Conservation (phyloP, 1,140 invertebrate species). For the Drosophila pseudoananassae region DNA sequence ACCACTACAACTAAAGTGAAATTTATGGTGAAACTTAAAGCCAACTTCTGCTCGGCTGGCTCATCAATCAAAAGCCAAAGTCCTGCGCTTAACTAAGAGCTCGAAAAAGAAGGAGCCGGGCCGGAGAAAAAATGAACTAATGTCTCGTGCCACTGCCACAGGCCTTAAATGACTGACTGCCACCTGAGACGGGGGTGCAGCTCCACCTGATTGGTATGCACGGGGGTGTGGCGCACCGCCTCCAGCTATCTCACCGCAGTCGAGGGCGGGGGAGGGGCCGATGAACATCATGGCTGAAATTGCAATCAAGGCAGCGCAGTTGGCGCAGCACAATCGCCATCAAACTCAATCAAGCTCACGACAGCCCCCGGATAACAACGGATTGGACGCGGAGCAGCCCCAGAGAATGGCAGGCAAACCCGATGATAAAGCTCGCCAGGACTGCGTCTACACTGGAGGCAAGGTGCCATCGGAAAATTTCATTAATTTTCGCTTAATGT, state of each 20-base stretch:
- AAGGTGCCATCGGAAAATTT: conserved; percentile 61
- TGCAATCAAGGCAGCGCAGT: conserved; percentile 72
- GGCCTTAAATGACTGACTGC: conserved; percentile 68
- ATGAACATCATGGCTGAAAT: conserved; percentile 52
- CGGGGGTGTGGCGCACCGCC: conserved; percentile 19
- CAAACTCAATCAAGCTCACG: conserved; percentile 77
- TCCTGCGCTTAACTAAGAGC: conserved; percentile 29
- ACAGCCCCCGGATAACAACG: conserved; percentile 69
- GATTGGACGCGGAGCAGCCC: conserved; percentile 41
- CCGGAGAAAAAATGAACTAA: conserved; percentile 41
- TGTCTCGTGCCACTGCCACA: conserved; percentile 56
- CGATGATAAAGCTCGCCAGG: conserved; percentile 35
- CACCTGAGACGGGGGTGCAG: conserved; percentile 31
- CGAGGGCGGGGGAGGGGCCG: background rate
- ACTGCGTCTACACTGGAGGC: conserved; percentile 22
- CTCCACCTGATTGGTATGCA: conserved; percentile 61
- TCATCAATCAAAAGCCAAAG: conserved; percentile 61
- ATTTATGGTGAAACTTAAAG: conserved; percentile 46
- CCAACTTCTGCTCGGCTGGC: conserved; percentile 23
- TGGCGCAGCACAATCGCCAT: conserved; percentile 71
- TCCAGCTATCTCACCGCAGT: conserved; percentile 7
- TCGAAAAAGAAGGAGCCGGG: conserved; percentile 1
- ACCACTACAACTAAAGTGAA: conserved; percentile 35
- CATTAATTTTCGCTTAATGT: conserved; percentile 79
- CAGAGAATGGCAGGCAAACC: conserved; percentile 7